Percentiles rank a stretch among this genome's conserved stretches.
These are phyloP conservation scores for Thalassoma bifasciatum DNA, from an alignment of 2,113 vertebrate genomes.

Conservation along the genomic window DNA sequence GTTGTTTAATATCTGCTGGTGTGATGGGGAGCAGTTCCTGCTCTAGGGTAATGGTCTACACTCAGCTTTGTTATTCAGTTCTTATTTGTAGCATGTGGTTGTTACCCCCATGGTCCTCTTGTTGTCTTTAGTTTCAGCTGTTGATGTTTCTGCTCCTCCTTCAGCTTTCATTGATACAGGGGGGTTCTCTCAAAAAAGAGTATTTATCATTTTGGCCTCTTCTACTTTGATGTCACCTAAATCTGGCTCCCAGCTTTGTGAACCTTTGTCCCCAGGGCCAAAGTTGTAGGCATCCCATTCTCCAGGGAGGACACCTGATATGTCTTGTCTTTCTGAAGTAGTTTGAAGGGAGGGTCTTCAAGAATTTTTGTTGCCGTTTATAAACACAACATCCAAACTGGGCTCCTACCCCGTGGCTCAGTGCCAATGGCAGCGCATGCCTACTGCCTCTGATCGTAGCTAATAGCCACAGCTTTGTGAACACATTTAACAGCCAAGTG, in stretches of 20 bases:
- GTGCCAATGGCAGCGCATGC: too few species aligned
- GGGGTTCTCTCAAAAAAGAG: background rate
- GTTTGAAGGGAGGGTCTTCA: too few species aligned
- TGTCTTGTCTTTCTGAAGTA: background rate
- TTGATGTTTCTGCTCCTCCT: constrained; percentile 8
- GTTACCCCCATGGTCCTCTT: background rate
- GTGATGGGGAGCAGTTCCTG: background rate
- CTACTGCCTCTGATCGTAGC: too few species aligned
- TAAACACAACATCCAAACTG: too few species aligned
- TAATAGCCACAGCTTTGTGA: too few species aligned
- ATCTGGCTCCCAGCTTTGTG: constrained; percentile 21
- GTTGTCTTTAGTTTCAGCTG: background rate
- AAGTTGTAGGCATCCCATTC: too few species aligned
- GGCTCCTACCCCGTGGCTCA: too few species aligned
- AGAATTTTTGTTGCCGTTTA: too few species aligned
- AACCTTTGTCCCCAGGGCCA: constrained; percentile 27
- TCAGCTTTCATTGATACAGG: constrained; percentile 6
- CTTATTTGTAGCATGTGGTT: background rate
- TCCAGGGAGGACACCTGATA: background rate
- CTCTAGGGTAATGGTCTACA: background rate
- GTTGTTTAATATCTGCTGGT: constrained; percentile 8
- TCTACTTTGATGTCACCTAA: background rate
- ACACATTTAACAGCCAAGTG: too few species aligned
- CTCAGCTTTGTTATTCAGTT: constrained; percentile 10
- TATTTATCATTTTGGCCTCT: constrained; percentile 5